Conservation (phyloP, 37 sponge, comb jelly and placozoan species). For the Eunapius fragilis region DNA sequence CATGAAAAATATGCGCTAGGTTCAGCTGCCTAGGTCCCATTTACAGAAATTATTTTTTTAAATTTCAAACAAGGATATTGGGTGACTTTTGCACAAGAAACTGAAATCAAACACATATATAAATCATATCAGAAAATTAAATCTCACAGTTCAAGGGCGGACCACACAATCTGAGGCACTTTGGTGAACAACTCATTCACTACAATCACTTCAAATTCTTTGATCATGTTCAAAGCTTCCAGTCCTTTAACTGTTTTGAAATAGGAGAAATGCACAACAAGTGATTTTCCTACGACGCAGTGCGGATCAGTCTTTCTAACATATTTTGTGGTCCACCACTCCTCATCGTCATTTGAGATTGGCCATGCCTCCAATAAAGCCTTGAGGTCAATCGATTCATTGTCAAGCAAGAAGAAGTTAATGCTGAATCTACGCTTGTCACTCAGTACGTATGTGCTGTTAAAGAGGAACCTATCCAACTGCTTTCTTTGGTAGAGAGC, state of each 20-base stretch:
- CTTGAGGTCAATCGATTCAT: background rate
- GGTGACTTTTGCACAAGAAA: no score
- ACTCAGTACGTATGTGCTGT: background rate
- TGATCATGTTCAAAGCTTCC: background rate
- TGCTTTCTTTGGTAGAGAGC: background rate
- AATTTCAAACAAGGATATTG: no score
- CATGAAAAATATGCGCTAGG: no score
- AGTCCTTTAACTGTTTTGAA: background rate
- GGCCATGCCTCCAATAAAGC: background rate
- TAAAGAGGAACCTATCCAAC: background rate
- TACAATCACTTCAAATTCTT: constrained; percentile 8
- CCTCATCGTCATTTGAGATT: constrained; percentile 4
- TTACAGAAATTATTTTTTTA: no score
- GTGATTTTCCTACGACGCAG: constrained; percentile 1
- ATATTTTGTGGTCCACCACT: constrained; percentile 5
- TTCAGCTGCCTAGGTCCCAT: no score
- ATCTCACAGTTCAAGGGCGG: background rate
- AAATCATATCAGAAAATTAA: no score
- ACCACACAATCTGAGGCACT: background rate
- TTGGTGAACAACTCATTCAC: background rate
- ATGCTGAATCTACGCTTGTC: constrained; percentile 4
- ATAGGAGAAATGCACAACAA: constrained; percentile 19
- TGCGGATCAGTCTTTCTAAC: background rate
- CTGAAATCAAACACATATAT: no score
- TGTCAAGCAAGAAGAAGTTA: background rate